These are phyloP conservation scores for Villa cingulata DNA, from an alignment of 2,888 invertebrate species.

Conservation along the genomic window DNA sequence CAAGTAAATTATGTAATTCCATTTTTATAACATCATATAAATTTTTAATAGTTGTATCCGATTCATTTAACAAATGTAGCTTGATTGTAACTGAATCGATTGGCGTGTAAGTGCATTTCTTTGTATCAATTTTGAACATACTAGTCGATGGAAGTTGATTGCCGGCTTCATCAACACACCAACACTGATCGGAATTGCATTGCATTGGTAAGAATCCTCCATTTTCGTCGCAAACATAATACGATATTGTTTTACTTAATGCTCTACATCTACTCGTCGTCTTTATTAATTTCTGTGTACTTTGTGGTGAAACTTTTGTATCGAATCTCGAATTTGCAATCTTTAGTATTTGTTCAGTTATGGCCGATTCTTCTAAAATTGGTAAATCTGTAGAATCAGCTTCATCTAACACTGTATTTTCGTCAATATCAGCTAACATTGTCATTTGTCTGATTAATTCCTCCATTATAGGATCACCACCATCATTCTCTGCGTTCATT, in stretches of 20 bases:
- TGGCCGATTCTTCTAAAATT: not conserved
- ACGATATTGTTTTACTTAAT: slow-evolving; percentile 31
- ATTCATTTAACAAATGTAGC: slow-evolving; percentile 53
- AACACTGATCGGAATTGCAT: slow-evolving; percentile 55
- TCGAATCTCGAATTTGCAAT: slow-evolving; percentile 27
- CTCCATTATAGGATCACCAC: slow-evolving; percentile 48
- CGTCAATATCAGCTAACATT: slow-evolving; percentile 38
- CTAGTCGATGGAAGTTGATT: slow-evolving; percentile 50
- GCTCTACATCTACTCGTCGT: slow-evolving; percentile 38
- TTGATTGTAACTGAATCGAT: slow-evolving; percentile 64
- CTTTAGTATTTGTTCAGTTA: slow-evolving; percentile 27
- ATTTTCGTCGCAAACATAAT: slow-evolving; percentile 46
- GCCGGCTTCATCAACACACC: slow-evolving; percentile 79
- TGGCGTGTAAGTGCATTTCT: slow-evolving; percentile 48
- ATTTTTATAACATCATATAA: slow-evolving; percentile 37
- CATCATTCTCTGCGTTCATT: slow-evolving; percentile 25
- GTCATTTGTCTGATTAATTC: slow-evolving; percentile 56
- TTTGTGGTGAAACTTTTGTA: slow-evolving; percentile 27
- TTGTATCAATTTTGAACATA: slow-evolving; percentile 44
- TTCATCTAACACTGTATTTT: slow-evolving; percentile 18
- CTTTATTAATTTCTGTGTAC: slow-evolving; percentile 22
- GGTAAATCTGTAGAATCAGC: slow-evolving; percentile 6
- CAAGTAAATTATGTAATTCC: slow-evolving; percentile 32
- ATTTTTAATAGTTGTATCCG: slow-evolving; percentile 38
- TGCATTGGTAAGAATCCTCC: slow-evolving; percentile 64